A percentile compares a stretch with the other conserved stretches of the same genome.
Conservation (phyloP, 2,888 invertebrate genomes). For the Coelopa pilipes region DNA sequence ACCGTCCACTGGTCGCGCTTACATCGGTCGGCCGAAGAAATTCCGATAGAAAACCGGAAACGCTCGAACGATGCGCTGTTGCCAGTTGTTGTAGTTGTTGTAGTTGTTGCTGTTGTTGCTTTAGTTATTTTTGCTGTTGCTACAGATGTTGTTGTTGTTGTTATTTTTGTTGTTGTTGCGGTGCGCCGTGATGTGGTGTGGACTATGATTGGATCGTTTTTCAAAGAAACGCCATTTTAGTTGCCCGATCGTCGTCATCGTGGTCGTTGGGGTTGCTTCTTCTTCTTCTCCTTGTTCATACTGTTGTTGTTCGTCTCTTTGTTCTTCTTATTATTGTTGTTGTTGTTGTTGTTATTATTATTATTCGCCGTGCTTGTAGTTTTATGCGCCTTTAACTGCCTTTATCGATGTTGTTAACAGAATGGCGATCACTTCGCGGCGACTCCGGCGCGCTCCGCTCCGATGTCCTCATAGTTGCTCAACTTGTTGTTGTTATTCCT, state of each 20-base stretch:
- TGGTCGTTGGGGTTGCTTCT: neutral
- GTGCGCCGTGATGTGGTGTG: slow-evolving; percentile 1
- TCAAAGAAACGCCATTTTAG: slow-evolving; percentile 41
- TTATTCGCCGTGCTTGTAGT: too few relatives aligned
- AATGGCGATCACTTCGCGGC: slow-evolving; percentile 12
- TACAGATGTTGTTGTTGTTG: slow-evolving; percentile 31
- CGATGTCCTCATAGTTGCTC: neutral
- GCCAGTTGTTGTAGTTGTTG: slow-evolving; percentile 36
- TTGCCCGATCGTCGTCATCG: slow-evolving; percentile 6
- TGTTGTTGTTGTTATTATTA: too few relatives aligned
- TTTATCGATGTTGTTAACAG: slow-evolving; percentile 17
- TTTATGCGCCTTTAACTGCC: neutral
- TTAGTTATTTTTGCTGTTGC: slow-evolving; percentile 13
- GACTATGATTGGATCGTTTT: slow-evolving; percentile 42
- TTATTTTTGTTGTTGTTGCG: slow-evolving; percentile 50
- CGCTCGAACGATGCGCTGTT: slow-evolving; percentile 48
- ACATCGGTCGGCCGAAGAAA: slow-evolving; percentile 37
- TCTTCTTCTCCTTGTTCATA: too few relatives aligned
- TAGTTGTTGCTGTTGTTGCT: slow-evolving; percentile 31
- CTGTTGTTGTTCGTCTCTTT: too few relatives aligned
- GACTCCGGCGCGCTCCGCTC: neutral
- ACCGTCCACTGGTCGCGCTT: neutral
- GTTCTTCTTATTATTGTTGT: too few relatives aligned
- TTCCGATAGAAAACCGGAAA: slow-evolving; percentile 60
- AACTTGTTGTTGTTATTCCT: slow-evolving; percentile 1